Percentiles rank a stretch among this genome's conserved stretches.
These are phyloP conservation scores for Cromileptes altivelis DNA, from an alignment of 2,113 vertebrate genomes.

Conservation along the genomic window DNA sequence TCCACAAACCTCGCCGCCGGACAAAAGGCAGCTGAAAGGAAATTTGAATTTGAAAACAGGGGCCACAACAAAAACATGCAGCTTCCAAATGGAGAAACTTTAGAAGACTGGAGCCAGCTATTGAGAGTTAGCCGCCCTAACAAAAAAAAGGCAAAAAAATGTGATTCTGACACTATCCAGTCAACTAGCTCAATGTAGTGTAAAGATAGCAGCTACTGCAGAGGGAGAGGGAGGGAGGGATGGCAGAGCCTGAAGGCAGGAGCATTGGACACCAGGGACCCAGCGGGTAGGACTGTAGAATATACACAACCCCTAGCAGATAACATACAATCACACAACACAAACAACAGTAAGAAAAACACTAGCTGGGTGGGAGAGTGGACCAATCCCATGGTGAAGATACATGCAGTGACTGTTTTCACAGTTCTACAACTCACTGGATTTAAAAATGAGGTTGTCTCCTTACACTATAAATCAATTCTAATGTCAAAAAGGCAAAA, in stretches of 20 bases:
- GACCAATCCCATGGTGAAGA: background rate
- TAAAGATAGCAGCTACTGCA: conserved; percentile 71
- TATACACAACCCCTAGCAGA: conserved; percentile 38
- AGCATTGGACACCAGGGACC: conserved; percentile 55
- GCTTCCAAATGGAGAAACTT: conserved; percentile 69
- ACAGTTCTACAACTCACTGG: conserved; percentile 31
- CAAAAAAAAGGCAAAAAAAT: conserved; percentile 51
- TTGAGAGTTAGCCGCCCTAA: conserved; percentile 49
- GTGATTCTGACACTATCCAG: conserved; percentile 64
- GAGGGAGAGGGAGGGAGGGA: conserved; percentile 31
- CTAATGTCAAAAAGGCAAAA: background rate
- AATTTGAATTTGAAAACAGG: conserved; percentile 86
- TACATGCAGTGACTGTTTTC: background rate
- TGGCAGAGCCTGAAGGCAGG: conserved; percentile 53
- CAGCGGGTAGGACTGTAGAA: conserved; percentile 47
- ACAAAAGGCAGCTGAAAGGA: conserved; percentile 83
- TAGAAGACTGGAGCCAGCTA: conserved; percentile 60
- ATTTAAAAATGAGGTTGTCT: conserved; percentile 14
- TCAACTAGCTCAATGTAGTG: conserved; percentile 58
- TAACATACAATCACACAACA: conserved; percentile 11
- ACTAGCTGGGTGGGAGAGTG: background rate
- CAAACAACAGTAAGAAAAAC: background rate
- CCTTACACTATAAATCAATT: conserved; percentile 3
- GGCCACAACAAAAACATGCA: conserved; percentile 71
- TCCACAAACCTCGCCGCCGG: conserved; percentile 79